Evolutionary conservation across 2,797 vertebrate genomes (phyloP).

Genomic region (Gymnoscopelus braueri): DNA sequence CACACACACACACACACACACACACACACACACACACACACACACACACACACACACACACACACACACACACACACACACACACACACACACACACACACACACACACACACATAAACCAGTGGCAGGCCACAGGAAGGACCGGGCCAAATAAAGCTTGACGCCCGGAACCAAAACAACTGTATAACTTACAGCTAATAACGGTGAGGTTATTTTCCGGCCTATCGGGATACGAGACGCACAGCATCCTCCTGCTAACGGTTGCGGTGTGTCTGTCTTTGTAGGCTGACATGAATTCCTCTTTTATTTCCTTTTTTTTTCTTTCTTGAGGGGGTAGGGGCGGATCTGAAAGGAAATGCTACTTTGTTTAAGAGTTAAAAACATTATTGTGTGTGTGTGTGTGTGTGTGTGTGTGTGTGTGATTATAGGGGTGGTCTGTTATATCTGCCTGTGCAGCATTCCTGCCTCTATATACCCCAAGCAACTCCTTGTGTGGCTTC

Average conservation of each 20-base stretch:
- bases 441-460: conserved; percentile 73
- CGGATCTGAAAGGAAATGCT: neutral
- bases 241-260: too few relatives aligned
- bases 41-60: too few relatives aligned
- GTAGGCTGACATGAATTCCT: too few relatives aligned
- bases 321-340: too few relatives aligned
- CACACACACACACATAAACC: conserved; percentile 46
- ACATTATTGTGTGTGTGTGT: too few relatives aligned
- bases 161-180: conserved; percentile 56
- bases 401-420: conserved; percentile 13
- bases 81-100: too few relatives aligned
- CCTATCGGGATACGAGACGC: too few relatives aligned
- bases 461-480: conserved; percentile 52
- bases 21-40: too few relatives aligned
- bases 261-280: too few relatives aligned
- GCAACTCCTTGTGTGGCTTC: conserved; percentile 47
- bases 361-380: neutral
- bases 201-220: conserved; percentile 31
- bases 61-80: too few relatives aligned
- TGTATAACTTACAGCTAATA: conserved; percentile 60
- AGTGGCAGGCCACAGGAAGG: conserved; percentile 21
- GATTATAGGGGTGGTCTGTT: conserved; percentile 73
- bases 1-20: too few relatives aligned
- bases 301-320: neutral
- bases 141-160: conserved; percentile 57